Evolutionary conservation across 2,888 invertebrate species (phyloP), one percentile per base, ranked within the genome.

Genomic region (Aporophyla lueneburgensis): DNA sequence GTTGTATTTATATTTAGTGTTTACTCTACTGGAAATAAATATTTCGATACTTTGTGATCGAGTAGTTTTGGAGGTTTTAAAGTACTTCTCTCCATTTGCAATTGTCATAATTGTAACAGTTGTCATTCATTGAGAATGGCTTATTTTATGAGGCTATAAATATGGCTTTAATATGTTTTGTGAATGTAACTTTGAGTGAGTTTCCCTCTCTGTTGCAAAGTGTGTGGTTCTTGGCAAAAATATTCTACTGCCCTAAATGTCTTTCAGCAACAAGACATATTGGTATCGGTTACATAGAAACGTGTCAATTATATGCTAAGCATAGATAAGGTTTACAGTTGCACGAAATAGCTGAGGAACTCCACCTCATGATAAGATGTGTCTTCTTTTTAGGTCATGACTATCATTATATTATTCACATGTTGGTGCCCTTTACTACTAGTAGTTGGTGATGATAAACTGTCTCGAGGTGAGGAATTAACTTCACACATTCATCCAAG

Each of bases 1-100:
- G 49, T 53, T 77, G 67, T 58, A 71, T 75, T 80, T 62, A 58
- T 71, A 71, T 71, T 83, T 65, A 75, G 63, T 83, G 83, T n/a
- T 65, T 85, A 83, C 86, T 83, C 83, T 82, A 82, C 27, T 82
- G 83, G 86, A 83, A 83, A 83, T 56, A 9, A 62, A 62, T 56
- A 54, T 71, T 74, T 70, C 65, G 49, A 63, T 67, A 63, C 59
- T 67, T 67, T 71, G 46, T 72, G 53, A 66, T 40, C 54, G 46
- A 82, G 54, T 72, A 56, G 65, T 72, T 58, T 74, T 24, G 43
- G 14, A 16, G 27, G 5, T 58, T 74, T 40, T 40, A 10, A 54
- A 6, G 1, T 63, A 65, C 56, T 71, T 73, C 24, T 21, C 19
- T 33, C 1, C 6, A 33, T 79, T 54, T 27, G 10, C 6, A 56